phyloP scores from a whole-genome alignment of 1,140 invertebrate genomes.

The Triops longicaudatus region DNA sequence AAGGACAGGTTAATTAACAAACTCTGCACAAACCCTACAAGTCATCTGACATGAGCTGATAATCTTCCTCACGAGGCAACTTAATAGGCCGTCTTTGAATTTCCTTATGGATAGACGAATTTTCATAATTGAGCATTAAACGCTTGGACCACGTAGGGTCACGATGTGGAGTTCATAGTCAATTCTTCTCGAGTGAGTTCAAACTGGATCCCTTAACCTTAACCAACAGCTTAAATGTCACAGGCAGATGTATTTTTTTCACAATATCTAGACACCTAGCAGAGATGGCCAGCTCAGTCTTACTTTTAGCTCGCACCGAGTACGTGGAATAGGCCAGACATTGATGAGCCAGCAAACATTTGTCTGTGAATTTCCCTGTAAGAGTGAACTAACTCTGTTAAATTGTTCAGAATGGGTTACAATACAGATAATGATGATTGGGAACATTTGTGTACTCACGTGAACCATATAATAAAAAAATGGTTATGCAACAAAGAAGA shows the following conservation, averaged over 20 bases:
- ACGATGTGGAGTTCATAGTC: too few species aligned
- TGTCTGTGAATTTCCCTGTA: too few species aligned
- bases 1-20: not conserved
- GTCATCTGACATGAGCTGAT: not conserved
- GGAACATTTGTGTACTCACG: not conserved
- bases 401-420: too few species aligned
- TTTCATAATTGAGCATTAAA: too few species aligned
- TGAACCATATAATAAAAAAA: not conserved
- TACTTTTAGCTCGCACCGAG: not conserved
- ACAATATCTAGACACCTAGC: not conserved
- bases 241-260: too few species aligned
- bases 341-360: too few species aligned
- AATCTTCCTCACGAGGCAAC: not conserved
- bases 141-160: too few species aligned
- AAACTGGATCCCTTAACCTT: too few species aligned
- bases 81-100: not conserved
- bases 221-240: too few species aligned
- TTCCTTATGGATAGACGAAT: too few species aligned
- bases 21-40: not conserved
- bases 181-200: too few species aligned
- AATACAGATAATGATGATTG: not conserved
- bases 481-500: not conserved
- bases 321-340: not conserved
- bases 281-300: not conserved
- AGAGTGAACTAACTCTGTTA: too few species aligned